phyloP scores from a whole-genome alignment of 2,797 vertebrate species.

The Aeoliscus strigatus region DNA sequence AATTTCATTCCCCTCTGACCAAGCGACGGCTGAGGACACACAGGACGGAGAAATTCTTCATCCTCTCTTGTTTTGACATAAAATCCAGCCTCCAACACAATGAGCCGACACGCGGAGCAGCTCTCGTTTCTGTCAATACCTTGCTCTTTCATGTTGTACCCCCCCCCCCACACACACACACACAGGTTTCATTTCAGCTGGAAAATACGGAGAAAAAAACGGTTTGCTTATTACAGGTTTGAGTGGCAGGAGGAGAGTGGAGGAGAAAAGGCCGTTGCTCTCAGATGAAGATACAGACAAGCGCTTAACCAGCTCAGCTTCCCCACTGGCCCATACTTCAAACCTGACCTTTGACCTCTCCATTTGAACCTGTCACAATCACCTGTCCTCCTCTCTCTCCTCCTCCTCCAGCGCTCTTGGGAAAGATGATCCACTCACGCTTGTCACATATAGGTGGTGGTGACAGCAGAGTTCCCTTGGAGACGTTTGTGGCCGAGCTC shows the following conservation, averaged over 20 bases:
- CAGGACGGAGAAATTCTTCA: too few species aligned
- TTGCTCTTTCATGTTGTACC: slow-evolving; percentile 12
- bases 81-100: slow-evolving; percentile 1
- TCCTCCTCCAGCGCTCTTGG: slow-evolving; percentile 10
- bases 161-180: neutral
- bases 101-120: neutral
- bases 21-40: too few species aligned
- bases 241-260: slow-evolving; percentile 2
- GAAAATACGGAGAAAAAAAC: too few species aligned
- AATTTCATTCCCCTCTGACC: slow-evolving; percentile 27
- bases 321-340: slow-evolving; percentile 39
- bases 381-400: slow-evolving; percentile 45
- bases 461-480: slow-evolving; percentile 43
- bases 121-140: slow-evolving; percentile 26
- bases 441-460: slow-evolving; percentile 28
- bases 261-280: slow-evolving; percentile 15
- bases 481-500: slow-evolving; percentile 39
- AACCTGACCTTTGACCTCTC: slow-evolving; percentile 55
- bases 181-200: slow-evolving; percentile 38
- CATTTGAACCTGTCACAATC: slow-evolving; percentile 42
- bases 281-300: slow-evolving; percentile 44
- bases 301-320: slow-evolving; percentile 48
- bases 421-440: slow-evolving; percentile 46
- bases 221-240: slow-evolving; percentile 11
- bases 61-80: slow-evolving; percentile 16